Evolutionary conservation across 2,888 invertebrate species (phyloP).

Genomic region (Masnerella sp.): DNA sequence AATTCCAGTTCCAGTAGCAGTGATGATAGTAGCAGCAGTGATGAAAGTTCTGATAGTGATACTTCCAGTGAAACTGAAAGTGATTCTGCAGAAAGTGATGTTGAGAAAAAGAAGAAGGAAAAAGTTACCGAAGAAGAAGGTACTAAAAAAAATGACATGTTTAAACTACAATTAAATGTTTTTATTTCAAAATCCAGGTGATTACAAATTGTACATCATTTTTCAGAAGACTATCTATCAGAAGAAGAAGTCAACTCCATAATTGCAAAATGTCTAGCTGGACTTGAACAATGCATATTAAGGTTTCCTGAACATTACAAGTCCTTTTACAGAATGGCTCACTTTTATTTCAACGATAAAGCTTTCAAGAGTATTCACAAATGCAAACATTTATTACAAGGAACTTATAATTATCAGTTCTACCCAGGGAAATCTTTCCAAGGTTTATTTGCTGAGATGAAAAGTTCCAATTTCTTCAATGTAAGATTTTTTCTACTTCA

Average conservation of each 20-base stretch:
- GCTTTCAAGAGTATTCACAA: conserved; percentile 83
- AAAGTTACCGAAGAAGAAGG: conserved; percentile 64
- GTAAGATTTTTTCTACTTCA: conserved; percentile 77
- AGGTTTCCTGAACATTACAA: conserved; percentile 96
- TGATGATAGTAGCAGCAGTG: conserved; percentile 80
- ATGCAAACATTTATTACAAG: conserved; percentile 85
- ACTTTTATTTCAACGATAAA: conserved; percentile 88
- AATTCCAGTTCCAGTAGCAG: conserved; percentile 76
- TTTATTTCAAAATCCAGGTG: no score
- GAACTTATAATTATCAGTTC: conserved; percentile 82
- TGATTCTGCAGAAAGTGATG: conserved; percentile 80
- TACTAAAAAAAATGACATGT: no score
- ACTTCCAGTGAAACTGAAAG: conserved; percentile 79
- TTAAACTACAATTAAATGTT: no score
- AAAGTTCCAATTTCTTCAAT: conserved; percentile 92
- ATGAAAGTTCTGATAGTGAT: conserved; percentile 79
- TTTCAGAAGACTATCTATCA: conserved; percentile 66
- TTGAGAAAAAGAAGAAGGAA: conserved; percentile 69
- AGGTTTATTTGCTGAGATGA: conserved; percentile 92
- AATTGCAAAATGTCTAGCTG: conserved; percentile 84
- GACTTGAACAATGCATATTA: conserved; percentile 89
- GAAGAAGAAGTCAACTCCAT: conserved; percentile 81
- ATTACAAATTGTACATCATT: no score
- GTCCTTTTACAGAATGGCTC: conserved; percentile 91
- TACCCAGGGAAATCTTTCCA: conserved; percentile 82